phyloP scores from a whole-genome alignment of 1,140 invertebrate species.

The Calephelis nemesis region DNA sequence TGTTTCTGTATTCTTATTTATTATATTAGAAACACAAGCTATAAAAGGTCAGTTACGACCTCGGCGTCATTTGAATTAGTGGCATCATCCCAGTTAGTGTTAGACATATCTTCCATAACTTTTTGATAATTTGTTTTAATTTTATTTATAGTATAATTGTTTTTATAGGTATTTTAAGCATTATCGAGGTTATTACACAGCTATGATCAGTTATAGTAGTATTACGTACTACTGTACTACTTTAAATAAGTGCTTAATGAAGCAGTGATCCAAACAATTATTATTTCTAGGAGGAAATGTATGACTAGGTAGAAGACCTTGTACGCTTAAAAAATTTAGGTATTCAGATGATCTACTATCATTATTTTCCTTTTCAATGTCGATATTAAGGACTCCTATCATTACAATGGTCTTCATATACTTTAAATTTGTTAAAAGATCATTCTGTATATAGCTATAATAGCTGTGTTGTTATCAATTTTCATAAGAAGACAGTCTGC shows the following conservation, averaged over 20 bases:
- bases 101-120: too few species aligned
- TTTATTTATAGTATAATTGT: too few species aligned
- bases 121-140: too few species aligned
- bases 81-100: too few species aligned
- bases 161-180: too few species aligned
- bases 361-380: background rate
- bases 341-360: conserved; percentile 1
- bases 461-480: background rate
- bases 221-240: background rate
- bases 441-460: background rate
- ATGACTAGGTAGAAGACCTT: background rate
- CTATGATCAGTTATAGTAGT: too few species aligned
- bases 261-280: background rate
- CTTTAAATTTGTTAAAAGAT: background rate
- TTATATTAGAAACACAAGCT: too few species aligned
- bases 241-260: background rate
- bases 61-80: too few species aligned
- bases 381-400: background rate
- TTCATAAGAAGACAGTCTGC: background rate
- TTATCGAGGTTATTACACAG: too few species aligned
- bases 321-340: background rate
- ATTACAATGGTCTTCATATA: background rate
- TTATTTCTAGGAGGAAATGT: background rate
- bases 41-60: too few species aligned
- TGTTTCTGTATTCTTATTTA: too few species aligned